phyloP scores from a whole-genome alignment of 2,113 vertebrate genomes.

The human region GRCh38 chr12:27462001-27462500 shows the following conservation, averaged over 20 bases:
- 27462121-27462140: not conserved
- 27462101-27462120: not conserved
- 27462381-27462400: not conserved
- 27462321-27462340: not conserved
- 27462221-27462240: not conserved
- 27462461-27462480: not conserved
- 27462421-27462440: not conserved
- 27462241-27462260: not conserved
- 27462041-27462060: not conserved
- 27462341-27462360: not conserved
- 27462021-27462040: not conserved
- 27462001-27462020: not conserved
- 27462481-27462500: not conserved
- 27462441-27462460: not conserved
- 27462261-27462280: not conserved
- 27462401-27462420: not conserved
- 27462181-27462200: not conserved
- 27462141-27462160: not conserved
- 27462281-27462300: not conserved
- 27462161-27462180: not conserved
- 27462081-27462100: slow-evolving; percentile 41
- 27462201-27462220: not conserved
- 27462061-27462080: slow-evolving; percentile 32
- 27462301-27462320: not conserved
- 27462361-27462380: not conserved